Percentiles rank a stretch among this genome's conserved stretches.
These are phyloP conservation scores for Globodera ellingtonae DNA, from an alignment of 1,140 invertebrate genomes.

Conservation along the genomic window DNA sequence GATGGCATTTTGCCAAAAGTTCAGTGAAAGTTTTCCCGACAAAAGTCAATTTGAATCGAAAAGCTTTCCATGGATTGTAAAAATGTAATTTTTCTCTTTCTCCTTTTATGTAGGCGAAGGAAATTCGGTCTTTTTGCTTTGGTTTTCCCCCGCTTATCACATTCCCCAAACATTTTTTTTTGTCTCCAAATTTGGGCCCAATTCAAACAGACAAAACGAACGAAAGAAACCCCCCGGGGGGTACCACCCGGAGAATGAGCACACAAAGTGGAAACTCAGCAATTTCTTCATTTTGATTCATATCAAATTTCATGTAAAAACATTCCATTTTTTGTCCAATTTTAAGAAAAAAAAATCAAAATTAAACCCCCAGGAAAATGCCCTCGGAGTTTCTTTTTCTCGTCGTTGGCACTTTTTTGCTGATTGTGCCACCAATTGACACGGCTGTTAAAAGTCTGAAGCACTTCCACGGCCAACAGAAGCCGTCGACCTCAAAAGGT, in stretches of 20 bases:
- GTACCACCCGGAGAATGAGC: neutral
- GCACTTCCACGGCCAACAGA: no score
- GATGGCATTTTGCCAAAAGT: neutral
- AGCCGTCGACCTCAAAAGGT: no score
- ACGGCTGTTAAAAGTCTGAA: no score
- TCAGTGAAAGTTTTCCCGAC: neutral
- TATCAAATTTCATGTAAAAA: no score
- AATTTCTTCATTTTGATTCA: neutral
- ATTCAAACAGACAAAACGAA: neutral
- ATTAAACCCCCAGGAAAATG: neutral
- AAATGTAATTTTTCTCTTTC: no score
- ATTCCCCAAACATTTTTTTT: neutral
- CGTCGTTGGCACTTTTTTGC: neutral
- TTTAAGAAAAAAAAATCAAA: neutral
- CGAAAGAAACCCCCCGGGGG: neutral
- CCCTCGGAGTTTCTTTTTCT: neutral
- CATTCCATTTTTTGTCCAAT: neutral
- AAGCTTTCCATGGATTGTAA: no score
- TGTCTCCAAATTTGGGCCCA: constrained; percentile 1
- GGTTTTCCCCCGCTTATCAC: neutral
- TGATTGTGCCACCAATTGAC: neutral
- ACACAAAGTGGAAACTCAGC: neutral
- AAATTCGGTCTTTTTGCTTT: neutral
- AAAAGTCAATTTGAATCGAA: neutral
- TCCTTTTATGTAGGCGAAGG: no score